Conservation (phyloP, 2,888 invertebrate genomes). For the Luperina nickerlii region DNA sequence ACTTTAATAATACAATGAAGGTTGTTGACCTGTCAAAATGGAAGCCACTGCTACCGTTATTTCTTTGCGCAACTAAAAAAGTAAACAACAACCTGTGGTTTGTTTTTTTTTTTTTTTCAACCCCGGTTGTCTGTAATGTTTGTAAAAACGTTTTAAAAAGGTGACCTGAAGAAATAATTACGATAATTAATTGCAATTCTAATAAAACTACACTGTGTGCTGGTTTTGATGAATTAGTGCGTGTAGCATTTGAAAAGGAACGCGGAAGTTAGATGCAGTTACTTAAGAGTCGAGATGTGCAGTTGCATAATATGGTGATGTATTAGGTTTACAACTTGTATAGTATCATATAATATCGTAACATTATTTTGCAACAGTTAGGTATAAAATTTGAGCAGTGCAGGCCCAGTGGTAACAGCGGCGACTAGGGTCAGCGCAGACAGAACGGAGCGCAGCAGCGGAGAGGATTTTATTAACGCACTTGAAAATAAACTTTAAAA, state of each 20-base stretch:
- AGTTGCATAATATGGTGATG: background rate
- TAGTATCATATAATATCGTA: no score
- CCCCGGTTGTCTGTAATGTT: background rate
- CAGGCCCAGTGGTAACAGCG: background rate
- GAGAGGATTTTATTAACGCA: no score
- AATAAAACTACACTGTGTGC: background rate
- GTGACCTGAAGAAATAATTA: background rate
- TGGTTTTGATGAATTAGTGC: background rate
- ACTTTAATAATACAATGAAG: no score
- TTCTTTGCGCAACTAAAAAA: no score
- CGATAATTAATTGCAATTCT: background rate
- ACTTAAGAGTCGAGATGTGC: slow-evolving; percentile 8
- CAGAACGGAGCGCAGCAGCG: no score
- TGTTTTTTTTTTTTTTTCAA: no score
- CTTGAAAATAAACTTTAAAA: no score
- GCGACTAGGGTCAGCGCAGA: no score
- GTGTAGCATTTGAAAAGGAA: slow-evolving; percentile 3
- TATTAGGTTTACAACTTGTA: background rate
- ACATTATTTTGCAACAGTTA: background rate
- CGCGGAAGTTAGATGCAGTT: background rate
- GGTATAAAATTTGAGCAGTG: background rate
- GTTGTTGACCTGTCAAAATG: no score
- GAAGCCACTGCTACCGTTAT: no score
- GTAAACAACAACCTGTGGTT: no score
- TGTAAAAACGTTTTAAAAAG: background rate